Evolutionary conservation across 2,888 invertebrate genomes (phyloP).

Genomic region (Fragum fragum): DNA sequence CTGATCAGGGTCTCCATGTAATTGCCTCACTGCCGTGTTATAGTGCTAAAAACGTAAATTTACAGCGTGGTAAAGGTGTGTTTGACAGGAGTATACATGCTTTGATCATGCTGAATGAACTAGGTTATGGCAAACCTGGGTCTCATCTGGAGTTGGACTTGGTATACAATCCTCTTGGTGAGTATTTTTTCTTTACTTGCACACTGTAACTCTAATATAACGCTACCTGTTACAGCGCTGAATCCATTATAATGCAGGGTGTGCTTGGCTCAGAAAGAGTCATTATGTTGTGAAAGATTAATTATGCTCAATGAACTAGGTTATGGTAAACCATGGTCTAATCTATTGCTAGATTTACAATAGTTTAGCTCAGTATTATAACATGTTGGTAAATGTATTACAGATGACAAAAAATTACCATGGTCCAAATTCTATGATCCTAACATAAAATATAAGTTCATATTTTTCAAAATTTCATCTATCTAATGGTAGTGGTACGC

Average conservation of each 20-base stretch:
- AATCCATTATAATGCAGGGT: no score
- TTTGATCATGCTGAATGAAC: constrained; percentile 67
- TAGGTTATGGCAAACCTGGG: constrained; percentile 72
- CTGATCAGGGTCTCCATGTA: constrained; percentile 70
- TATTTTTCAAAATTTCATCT: no score
- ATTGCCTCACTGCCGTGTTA: constrained; percentile 77
- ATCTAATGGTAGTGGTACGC: no score
- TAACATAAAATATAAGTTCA: no score
- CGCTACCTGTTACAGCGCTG: no score
- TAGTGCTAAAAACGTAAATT: constrained; percentile 75
- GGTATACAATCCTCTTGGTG: constrained; percentile 79
- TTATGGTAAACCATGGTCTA: not conserved
- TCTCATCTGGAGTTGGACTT: constrained; percentile 72
- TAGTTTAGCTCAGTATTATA: no score
- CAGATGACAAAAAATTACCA: no score
- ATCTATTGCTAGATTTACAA: not conserved
- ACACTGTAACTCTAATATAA: no score
- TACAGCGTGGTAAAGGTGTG: constrained; percentile 75
- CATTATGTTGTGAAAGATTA: no score
- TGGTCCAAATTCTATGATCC: no score
- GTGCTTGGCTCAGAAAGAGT: no score
- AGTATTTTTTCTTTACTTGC: not conserved
- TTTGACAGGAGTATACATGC: constrained; percentile 77
- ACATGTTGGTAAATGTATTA: no score
- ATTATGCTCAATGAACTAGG: not conserved